Conservation (phyloP, 1,140 invertebrate species). For the Anagrus nilaparvatae region DNA sequence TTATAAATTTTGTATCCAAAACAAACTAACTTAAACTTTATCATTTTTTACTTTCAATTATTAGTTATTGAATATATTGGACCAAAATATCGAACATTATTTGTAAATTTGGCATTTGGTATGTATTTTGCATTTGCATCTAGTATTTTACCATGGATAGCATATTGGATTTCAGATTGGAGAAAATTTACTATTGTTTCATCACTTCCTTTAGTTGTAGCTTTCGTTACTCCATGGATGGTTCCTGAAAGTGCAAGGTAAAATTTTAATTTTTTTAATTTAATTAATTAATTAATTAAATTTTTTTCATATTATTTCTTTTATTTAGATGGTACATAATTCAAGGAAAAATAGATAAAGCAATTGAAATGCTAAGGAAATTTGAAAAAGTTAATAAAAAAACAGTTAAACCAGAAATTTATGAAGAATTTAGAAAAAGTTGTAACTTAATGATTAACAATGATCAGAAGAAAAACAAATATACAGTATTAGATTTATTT, state of each 20-base stretch:
- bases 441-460: slow-evolving; percentile 49
- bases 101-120: slow-evolving; percentile 47
- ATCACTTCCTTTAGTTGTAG: slow-evolving; percentile 30
- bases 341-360: slow-evolving; percentile 45
- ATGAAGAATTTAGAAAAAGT: slow-evolving; percentile 30
- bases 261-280: slow-evolving; percentile 1
- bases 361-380: slow-evolving; percentile 45
- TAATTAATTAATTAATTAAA: not conserved
- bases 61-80: slow-evolving; percentile 40
- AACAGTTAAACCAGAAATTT: slow-evolving; percentile 35
- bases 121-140: slow-evolving; percentile 46
- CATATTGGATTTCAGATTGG: slow-evolving; percentile 42
- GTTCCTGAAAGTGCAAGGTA: slow-evolving; percentile 40
- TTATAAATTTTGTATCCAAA: too few relatives aligned
- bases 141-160: slow-evolving; percentile 40
- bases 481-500: slow-evolving; percentile 69
- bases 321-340: slow-evolving; percentile 52
- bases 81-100: slow-evolving; percentile 39
- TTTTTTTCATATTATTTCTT: slow-evolving; percentile 3
- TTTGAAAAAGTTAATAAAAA: slow-evolving; percentile 56
- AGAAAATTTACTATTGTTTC: slow-evolving; percentile 36
- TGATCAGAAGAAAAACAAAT: slow-evolving; percentile 50
- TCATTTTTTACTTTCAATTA: too few relatives aligned
- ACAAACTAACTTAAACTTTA: too few relatives aligned
- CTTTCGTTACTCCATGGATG: slow-evolving; percentile 25